Percentiles rank a stretch among this genome's conserved stretches.
phyloP scores from a whole-genome alignment of 2,888 invertebrate genomes.

The Theretra japonica region DNA sequence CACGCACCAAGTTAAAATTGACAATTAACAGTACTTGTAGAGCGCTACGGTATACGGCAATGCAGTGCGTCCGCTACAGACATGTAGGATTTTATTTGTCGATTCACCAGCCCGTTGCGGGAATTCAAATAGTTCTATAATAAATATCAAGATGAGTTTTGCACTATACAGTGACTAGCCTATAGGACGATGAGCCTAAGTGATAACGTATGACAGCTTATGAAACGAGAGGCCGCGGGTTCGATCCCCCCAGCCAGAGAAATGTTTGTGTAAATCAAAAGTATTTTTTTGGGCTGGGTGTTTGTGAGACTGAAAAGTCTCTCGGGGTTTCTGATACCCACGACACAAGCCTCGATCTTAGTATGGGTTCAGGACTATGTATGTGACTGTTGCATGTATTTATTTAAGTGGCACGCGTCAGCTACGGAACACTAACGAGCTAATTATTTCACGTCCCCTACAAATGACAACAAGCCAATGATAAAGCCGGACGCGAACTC shows the following conservation, averaged over 20 bases:
- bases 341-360: no score
- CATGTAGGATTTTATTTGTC: background rate
- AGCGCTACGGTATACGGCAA: background rate
- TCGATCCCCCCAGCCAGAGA: no score
- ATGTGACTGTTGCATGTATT: no score
- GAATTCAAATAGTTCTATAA: background rate
- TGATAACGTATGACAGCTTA: no score
- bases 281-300: no score
- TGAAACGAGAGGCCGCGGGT: no score
- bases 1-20: constrained; percentile 8
- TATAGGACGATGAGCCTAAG: constrained; percentile 4
- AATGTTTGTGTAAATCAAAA: no score
- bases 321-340: no score
- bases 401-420: no score
- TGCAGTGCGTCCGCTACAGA: background rate
- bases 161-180: background rate
- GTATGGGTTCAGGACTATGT: no score
- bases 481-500: constrained; percentile 56
- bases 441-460: constrained; percentile 33
- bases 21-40: constrained; percentile 8
- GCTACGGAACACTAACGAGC: constrained; percentile 14
- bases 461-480: constrained; percentile 39
- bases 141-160: background rate
- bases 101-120: no score
- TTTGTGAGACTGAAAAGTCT: no score